Conservation (phyloP, 1,140 invertebrate genomes). For the Drosophila pruinosa region DNA sequence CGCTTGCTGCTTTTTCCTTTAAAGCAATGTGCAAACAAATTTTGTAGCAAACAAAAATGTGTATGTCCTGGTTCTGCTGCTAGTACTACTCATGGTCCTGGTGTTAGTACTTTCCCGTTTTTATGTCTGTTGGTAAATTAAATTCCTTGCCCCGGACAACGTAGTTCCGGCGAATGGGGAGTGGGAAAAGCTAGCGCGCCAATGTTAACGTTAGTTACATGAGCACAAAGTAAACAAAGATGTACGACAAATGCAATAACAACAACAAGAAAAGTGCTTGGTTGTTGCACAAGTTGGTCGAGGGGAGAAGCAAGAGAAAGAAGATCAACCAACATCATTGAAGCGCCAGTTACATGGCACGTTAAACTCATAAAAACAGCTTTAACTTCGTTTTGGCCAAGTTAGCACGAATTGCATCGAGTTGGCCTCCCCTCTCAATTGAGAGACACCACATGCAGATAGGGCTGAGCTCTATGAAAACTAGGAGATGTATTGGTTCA, state of each 20-base stretch:
- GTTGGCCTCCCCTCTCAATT: neutral
- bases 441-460: neutral
- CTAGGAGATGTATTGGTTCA: neutral
- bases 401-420: neutral
- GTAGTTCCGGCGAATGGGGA: neutral
- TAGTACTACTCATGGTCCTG: neutral
- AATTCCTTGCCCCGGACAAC: constrained; percentile 51
- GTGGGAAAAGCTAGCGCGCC: constrained; percentile 9
- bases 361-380: constrained; percentile 61
- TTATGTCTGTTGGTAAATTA: constrained; percentile 61
- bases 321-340: constrained; percentile 23
- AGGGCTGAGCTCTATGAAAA: neutral
- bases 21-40: constrained; percentile 58
- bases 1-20: constrained; percentile 6
- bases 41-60: constrained; percentile 45
- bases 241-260: constrained; percentile 64
- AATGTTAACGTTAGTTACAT: constrained; percentile 59
- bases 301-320: constrained; percentile 14
- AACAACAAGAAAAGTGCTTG: constrained; percentile 20
- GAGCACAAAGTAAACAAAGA: constrained; percentile 70
- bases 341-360: constrained; percentile 41
- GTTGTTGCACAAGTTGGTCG: constrained; percentile 15
- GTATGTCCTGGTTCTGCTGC: constrained; percentile 15
- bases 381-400: constrained; percentile 49
- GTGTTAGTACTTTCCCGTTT: constrained; percentile 1